phyloP scores from a whole-genome alignment of 2,888 invertebrate species.

The Thyatira batis region DNA sequence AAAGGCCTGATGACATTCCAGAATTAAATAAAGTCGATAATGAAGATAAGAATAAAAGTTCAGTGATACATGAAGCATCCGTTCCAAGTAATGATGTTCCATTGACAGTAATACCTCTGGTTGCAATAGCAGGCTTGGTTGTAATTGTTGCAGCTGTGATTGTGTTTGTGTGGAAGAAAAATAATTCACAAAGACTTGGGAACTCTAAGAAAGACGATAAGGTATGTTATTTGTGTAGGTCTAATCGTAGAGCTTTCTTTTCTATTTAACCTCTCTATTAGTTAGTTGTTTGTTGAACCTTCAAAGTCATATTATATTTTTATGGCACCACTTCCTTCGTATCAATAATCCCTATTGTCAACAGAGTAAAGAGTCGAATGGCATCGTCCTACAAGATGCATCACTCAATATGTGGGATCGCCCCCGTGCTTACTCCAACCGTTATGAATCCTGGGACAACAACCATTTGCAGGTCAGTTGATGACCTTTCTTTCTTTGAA shows the following conservation, averaged over 20 bases:
- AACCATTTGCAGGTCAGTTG: slow-evolving; percentile 74
- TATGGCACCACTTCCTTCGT: slow-evolving; percentile 6
- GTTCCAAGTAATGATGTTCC: slow-evolving; percentile 78
- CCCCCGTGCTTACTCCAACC: slow-evolving; percentile 89
- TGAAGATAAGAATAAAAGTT: slow-evolving; percentile 47
- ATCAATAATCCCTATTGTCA: slow-evolving; percentile 50
- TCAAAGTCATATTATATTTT: slow-evolving; percentile 1
- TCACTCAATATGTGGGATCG: slow-evolving; percentile 91
- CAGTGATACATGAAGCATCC: slow-evolving; percentile 59
- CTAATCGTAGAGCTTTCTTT: background rate
- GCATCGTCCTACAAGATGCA: slow-evolving; percentile 85
- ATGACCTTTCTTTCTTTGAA: slow-evolving; percentile 21
- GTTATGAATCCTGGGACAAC: slow-evolving; percentile 91
- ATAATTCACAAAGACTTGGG: slow-evolving; percentile 83
- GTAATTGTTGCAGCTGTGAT: slow-evolving; percentile 85
- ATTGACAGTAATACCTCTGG: slow-evolving; percentile 86
- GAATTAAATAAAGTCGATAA: slow-evolving; percentile 39
- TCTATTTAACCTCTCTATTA: background rate
- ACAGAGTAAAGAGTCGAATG: slow-evolving; percentile 87
- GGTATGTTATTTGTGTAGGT: no score
- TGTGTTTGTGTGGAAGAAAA: slow-evolving; percentile 87
- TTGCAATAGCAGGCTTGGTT: slow-evolving; percentile 87
- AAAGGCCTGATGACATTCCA: slow-evolving; percentile 48
- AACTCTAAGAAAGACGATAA: slow-evolving; percentile 88
- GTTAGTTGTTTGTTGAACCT: background rate